Evolutionary conservation across 2,113 vertebrate genomes (phyloP), one percentile per base, ranked within the genome.

Genomic region (Pachycephala philippinensis): DNA sequence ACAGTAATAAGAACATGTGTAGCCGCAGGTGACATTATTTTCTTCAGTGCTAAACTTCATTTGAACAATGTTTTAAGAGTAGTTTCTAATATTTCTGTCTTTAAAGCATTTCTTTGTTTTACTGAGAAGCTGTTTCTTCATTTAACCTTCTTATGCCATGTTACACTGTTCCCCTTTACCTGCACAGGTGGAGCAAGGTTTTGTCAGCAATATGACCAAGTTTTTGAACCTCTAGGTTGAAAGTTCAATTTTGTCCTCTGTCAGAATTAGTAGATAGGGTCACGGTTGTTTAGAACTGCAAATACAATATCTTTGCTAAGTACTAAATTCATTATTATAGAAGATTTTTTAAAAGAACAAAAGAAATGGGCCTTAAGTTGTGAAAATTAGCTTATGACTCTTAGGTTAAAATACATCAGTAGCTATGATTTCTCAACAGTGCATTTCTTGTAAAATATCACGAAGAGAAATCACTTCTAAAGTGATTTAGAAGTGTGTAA

Each of bases 161-260:
- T 65, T 56, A 24, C 6, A 3, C 52, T 79, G 20, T 49, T 91
- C 7, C 6, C 0, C 1, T 79, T 53, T 21, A 63, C 0, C 0
- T 20, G 14, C 17, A 3, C 14, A 19, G 33, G 13, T 74, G 52
- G 90, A 65, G 12, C 26, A 42, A 63, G 20, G 23, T 10, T 30
- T 53, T 88, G 24, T 57, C 44, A 49, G 17, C 40, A 64, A 5
- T 19, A 45, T n/a, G 5, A 42, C 2, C 1, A 50, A 56, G 12
- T 20, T 17, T 50, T 71, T 75, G n/a, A 74, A 63, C 13, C 7
- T 47, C 15, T 56, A 13, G 7, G 9, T 66, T 12, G 3, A 5
- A 33, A 60, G 15, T 63, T 83, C 16, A 81, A 0, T 21, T 87
- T 81, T 75, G n/a, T 50, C 9, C 10, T 64, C 4, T 33, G 7